phyloP scores from a whole-genome alignment of 2,797 vertebrate genomes.

The Sebastes jordani region DNA sequence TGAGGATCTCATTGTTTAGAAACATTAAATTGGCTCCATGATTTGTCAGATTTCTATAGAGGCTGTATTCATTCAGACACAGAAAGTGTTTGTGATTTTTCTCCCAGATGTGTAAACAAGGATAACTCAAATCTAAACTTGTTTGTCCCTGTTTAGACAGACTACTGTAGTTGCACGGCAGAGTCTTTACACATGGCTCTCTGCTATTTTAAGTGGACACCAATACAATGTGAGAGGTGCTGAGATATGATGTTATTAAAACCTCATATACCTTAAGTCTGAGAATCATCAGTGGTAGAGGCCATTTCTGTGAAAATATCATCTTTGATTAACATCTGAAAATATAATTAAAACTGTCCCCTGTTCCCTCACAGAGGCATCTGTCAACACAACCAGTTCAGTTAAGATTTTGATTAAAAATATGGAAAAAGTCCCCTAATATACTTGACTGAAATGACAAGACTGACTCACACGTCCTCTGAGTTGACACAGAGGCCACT shows the following conservation, averaged over 20 bases:
- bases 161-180: background rate
- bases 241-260: background rate
- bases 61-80: background rate
- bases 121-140: background rate
- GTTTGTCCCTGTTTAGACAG: background rate
- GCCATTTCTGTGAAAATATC: background rate
- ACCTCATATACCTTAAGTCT: background rate
- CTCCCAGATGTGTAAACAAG: slow-evolving; percentile 4
- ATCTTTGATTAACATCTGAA: background rate
- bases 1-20: background rate
- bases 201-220: no score
- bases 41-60: background rate
- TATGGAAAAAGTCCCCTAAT: background rate
- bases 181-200: background rate
- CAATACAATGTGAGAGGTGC: background rate
- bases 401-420: background rate
- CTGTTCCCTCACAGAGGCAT: background rate
- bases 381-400: background rate
- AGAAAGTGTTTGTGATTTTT: background rate
- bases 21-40: background rate
- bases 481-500: no score
- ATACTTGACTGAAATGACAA: background rate
- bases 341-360: background rate
- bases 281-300: background rate
- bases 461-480: background rate